Conservation (phyloP, 2,888 invertebrate genomes). For the Cheilosia scutellata region DNA sequence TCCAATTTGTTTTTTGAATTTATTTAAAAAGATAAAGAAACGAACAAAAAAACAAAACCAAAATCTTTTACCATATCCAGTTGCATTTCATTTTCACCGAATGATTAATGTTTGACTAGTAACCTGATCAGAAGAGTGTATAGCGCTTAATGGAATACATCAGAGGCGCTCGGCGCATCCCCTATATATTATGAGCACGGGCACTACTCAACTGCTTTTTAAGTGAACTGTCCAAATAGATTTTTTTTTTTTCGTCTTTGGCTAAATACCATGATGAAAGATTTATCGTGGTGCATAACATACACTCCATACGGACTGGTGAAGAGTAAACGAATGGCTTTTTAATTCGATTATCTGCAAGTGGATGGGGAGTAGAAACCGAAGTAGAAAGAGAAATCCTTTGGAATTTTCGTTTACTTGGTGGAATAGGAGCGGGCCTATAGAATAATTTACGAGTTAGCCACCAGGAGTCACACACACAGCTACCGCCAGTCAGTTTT, state of each 20-base stretch:
- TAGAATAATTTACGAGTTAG: constrained; percentile 70
- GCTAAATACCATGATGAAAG: constrained; percentile 83
- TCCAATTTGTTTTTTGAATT: constrained; percentile 72
- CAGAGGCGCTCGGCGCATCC: constrained; percentile 52
- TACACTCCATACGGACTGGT: constrained; percentile 59
- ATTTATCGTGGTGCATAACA: constrained; percentile 81
- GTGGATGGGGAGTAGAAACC: constrained; percentile 19
- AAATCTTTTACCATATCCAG: constrained; percentile 67
- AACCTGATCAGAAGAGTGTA: constrained; percentile 59
- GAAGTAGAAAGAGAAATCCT: constrained; percentile 59
- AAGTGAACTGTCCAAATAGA: constrained; percentile 71
- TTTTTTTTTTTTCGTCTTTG: constrained; percentile 48
- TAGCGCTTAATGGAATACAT: constrained; percentile 41
- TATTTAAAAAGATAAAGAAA: constrained; percentile 47
- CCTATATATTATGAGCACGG: constrained; percentile 24
- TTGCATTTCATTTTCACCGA: constrained; percentile 71
- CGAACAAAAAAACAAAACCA: constrained; percentile 1
- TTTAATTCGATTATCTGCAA: constrained; percentile 82
- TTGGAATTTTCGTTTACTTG: constrained; percentile 66
- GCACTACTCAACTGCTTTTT: constrained; percentile 26
- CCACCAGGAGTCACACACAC: constrained; percentile 57
- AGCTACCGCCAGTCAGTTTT: constrained; percentile 39
- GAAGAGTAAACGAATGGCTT: constrained; percentile 80
- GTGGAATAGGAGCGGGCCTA: constrained; percentile 22
- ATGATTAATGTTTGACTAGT: constrained; percentile 74